Percentiles rank a stretch among this genome's conserved stretches.
Evolutionary conservation across 64 coral and sea anemone species (phyloP).

Genomic region (Montipora cactus): DNA sequence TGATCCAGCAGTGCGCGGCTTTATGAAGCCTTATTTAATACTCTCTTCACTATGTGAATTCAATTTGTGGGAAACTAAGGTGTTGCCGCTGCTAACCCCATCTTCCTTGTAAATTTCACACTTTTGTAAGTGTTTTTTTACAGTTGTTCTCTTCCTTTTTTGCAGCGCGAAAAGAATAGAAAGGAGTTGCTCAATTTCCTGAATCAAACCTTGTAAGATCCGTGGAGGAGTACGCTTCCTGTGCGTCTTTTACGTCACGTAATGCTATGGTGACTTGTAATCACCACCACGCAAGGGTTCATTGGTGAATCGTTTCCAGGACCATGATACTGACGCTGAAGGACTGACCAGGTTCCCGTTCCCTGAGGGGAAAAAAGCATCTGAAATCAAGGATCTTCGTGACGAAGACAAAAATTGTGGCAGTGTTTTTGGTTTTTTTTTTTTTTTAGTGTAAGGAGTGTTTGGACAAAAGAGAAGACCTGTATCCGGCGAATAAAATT

Average conservation of each 20-base stretch:
- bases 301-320: not conserved
- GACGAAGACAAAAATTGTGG: no score
- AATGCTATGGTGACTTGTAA: not conserved
- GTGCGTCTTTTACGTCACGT: not conserved
- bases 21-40: not conserved
- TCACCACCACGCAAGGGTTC: no score
- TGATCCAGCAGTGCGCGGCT: no score
- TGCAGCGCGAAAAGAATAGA: slow-evolving; percentile 92
- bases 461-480: no score
- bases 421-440: no score
- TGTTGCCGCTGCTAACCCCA: no score
- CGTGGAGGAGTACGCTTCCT: not conserved
- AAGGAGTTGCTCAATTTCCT: slow-evolving; percentile 81
- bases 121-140: not conserved
- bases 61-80: not conserved
- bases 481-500: no score
- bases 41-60: not conserved
- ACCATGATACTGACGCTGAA: not conserved
- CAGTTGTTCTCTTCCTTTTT: slow-evolving; percentile 7
- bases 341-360: not conserved
- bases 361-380: no score
- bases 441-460: no score
- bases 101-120: no score
- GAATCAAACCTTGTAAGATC: slow-evolving; percentile 76
- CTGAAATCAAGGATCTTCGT: no score